Evolutionary conservation across 2,888 invertebrate species (phyloP), one percentile per base, ranked within the genome.

Genomic region (Patella ulyssiponensis): DNA sequence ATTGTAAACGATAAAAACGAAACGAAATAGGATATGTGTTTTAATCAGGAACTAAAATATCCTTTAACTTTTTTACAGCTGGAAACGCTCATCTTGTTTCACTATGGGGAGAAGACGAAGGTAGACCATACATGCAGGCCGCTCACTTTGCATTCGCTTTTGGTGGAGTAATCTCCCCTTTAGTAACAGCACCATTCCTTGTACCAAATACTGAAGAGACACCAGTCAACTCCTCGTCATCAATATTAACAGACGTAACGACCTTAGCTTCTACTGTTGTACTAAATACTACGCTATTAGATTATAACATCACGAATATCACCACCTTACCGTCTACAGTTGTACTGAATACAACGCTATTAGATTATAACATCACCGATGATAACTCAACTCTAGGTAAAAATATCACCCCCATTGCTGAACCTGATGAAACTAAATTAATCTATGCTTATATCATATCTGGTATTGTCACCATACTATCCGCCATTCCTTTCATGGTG

Each of bases 91-190:
- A 90, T 51, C 89, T 92, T 69, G 85, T 92, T 53, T 80, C 85
- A 44, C 81, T 88, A 1, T 91, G 91, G 91, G n/a, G 20, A n/a
- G 90, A 89, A n/a, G 82, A 83, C n/a, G 84, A 87, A 71, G 92
- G 90, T 73, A 89, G 90, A 11, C 91, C 92, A 4, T 91, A 90
- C 81, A 90, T 93, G 88, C 92, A 92, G 84, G 88, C 91, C 12
- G 81, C 92, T 14, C 92, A 92, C 82, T 92, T 92, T 84, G 87
- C 89, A 56, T 92, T 92, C 84, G 92, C 92, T 17, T 77, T 92
- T 69, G 93, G 92, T 11, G 92, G 92, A 15, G 91, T 92, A 75
- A 80, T 92, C 11, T 90, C 92, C 12, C 92, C 93, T 33, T 81
- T 92, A 51, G 84, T 92, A 54, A 90, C 92, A n/a, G 90, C 91